Conservation (phyloP, 2,113 vertebrate species). For the Dicentrarchus labrax region DNA sequence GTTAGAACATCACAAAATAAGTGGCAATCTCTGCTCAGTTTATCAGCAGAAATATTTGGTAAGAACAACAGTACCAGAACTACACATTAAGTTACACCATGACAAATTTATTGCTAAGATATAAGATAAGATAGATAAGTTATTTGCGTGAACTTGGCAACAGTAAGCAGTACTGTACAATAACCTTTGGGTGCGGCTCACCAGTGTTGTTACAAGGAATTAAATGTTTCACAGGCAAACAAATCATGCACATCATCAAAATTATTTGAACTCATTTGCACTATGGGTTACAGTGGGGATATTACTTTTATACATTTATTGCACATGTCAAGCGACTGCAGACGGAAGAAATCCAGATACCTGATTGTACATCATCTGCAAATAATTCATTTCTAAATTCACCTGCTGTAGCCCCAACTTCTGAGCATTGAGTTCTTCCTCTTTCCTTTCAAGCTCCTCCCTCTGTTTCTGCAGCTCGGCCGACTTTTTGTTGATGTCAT, state of each 20-base stretch:
- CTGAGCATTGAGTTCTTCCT: constrained; percentile 90
- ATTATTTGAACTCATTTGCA: not conserved
- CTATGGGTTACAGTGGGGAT: not conserved
- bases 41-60: not conserved
- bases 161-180: too few relatives aligned
- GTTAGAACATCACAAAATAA: not conserved
- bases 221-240: not conserved
- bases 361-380: not conserved
- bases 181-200: not conserved
- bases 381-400: not conserved
- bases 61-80: not conserved
- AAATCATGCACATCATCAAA: not conserved
- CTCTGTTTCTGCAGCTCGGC: constrained; percentile 89
- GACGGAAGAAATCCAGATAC: not conserved
- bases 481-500: constrained; percentile 85
- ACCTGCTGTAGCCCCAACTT: constrained; percentile 91
- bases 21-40: not conserved
- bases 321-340: not conserved
- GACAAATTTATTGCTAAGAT: too few relatives aligned
- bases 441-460: constrained; percentile 89
- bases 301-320: not conserved
- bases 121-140: too few relatives aligned
- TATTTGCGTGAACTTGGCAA: not conserved
- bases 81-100: not conserved
- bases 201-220: not conserved